Evolutionary conservation across 2,797 vertebrate genomes (phyloP).

Genomic region (Eidolon dupreanum): DNA sequence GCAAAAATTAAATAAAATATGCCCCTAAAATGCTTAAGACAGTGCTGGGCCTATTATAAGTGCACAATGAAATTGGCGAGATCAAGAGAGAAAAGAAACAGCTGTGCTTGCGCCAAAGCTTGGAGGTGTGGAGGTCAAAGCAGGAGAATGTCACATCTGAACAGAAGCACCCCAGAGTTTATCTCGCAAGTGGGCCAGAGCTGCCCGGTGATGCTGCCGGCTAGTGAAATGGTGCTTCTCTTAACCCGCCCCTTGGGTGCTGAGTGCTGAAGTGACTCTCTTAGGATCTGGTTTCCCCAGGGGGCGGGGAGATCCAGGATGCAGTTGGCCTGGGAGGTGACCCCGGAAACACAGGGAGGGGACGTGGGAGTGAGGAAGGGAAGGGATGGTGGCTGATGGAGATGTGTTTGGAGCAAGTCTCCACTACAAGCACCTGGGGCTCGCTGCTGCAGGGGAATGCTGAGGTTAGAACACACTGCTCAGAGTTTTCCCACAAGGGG

Average conservation of each 20-base stretch:
- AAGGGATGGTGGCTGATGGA: not conserved
- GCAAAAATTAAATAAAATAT: not conserved
- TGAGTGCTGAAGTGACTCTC: not conserved
- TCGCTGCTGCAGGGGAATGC: not conserved
- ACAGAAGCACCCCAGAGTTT: not conserved
- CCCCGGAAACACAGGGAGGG: not conserved
- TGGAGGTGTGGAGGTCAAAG: not conserved
- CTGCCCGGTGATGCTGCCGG: not conserved
- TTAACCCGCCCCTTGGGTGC: not conserved
- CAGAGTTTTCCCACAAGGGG: not conserved
- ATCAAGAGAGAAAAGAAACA: not conserved
- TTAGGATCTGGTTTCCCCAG: not conserved
- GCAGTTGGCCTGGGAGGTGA: not conserved
- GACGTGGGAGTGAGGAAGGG: not conserved
- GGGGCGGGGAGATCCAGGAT: not conserved
- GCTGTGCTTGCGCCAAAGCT: not conserved
- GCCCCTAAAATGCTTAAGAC: not conserved
- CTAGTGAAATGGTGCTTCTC: not conserved
- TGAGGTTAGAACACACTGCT: not conserved
- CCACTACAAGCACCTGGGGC: not conserved
- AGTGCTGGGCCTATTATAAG: fast-evolving
- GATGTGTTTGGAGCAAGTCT: fast-evolving
- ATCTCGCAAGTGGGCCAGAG: not conserved
- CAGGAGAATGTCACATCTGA: not conserved
- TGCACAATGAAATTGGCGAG: fast-evolving